These are phyloP conservation scores for Erythrocercus mccallii DNA, from an alignment of 2,113 vertebrate genomes.

Conservation along the genomic window DNA sequence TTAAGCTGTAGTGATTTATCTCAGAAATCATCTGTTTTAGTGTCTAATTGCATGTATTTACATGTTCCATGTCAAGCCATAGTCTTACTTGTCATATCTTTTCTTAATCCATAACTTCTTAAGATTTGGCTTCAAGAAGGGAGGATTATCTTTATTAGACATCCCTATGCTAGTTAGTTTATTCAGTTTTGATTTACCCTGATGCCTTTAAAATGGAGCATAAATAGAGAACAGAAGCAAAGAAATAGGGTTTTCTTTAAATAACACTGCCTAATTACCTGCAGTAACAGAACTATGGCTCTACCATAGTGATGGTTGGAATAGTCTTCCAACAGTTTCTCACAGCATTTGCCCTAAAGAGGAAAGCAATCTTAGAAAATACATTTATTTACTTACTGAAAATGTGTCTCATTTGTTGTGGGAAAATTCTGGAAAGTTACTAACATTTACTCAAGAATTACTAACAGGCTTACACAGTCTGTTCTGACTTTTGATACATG, in stretches of 20 bases:
- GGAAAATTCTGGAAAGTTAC: neutral
- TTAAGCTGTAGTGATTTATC: neutral
- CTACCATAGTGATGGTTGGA: neutral
- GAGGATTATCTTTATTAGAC: neutral
- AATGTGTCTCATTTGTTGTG: neutral
- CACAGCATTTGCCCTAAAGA: neutral
- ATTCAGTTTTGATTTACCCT: neutral
- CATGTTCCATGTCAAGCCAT: neutral
- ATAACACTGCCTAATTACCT: neutral
- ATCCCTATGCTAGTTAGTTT: neutral
- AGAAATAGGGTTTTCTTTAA: neutral
- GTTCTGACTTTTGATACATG: neutral
- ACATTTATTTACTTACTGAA: neutral
- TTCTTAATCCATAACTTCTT: neutral
- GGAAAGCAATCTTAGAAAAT: neutral
- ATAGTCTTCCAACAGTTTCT: neutral
- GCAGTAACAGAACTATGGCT: neutral
- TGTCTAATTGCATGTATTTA: neutral
- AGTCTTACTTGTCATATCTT: neutral
- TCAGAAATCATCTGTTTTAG: neutral
- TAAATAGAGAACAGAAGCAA: neutral
- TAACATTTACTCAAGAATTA: neutral
- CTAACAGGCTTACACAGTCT: neutral
- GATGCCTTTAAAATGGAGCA: neutral
- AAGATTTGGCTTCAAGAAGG: neutral